Percentiles rank a stretch among this genome's conserved stretches.
Conservation (phyloP, 35 echinoderm and acorn worm species). For the Strongylocentrotus purpuratus region DNA sequence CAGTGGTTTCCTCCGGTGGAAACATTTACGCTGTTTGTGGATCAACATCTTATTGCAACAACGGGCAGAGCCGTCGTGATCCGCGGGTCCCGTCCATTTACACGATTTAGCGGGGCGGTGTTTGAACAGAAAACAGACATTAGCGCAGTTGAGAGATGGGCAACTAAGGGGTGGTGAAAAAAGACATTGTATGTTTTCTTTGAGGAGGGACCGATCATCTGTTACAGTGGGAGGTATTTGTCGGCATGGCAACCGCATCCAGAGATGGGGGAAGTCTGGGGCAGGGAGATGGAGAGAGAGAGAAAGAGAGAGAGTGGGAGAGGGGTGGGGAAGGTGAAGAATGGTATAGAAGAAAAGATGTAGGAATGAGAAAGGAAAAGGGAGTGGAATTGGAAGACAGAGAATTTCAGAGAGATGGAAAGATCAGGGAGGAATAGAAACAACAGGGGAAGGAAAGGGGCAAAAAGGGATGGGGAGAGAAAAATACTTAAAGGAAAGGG, state of each 20-base stretch:
- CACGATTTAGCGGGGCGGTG: conserved; percentile 28
- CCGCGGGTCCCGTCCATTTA: background rate
- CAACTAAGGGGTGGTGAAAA: background rate
- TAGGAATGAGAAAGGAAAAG: background rate
- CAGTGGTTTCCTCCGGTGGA: background rate
- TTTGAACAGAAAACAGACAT: conserved; percentile 35
- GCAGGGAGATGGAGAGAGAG: background rate
- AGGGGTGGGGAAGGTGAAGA: background rate
- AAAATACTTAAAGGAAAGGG: background rate
- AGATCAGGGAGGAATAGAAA: background rate
- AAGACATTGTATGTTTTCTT: background rate
- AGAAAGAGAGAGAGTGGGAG: background rate
- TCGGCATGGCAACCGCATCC: background rate
- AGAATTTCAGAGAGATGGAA: background rate
- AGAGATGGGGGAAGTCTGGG: background rate
- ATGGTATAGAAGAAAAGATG: background rate
- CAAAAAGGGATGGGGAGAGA: background rate
- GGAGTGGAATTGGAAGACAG: background rate
- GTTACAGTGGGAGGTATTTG: background rate
- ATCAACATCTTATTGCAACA: background rate
- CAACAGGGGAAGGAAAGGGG: too few species aligned
- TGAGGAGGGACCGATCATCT: background rate
- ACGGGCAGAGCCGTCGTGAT: background rate
- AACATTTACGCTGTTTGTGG: background rate
- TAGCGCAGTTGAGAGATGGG: conserved; percentile 16